Conservation (phyloP, 2,113 vertebrate genomes). For the Aptenodytes forsteri region DNA sequence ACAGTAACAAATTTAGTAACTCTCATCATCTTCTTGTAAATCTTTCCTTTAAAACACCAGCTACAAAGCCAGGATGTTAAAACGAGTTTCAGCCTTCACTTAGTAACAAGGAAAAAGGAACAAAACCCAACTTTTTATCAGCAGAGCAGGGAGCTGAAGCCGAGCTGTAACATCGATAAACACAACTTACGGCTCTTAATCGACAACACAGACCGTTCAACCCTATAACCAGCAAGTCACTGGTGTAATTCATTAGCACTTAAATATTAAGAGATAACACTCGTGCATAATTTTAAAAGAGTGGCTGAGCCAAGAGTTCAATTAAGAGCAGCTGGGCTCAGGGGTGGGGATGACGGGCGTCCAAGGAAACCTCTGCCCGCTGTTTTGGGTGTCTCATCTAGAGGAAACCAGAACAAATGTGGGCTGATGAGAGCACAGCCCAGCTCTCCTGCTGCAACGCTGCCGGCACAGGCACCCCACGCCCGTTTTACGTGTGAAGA, state of each 20-base stretch:
- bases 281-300: neutral
- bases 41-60: neutral
- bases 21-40: neutral
- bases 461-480: neutral
- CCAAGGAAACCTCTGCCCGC: neutral
- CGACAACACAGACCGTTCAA: neutral
- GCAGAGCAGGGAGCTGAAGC: neutral
- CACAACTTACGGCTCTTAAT: neutral
- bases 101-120: neutral
- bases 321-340: neutral
- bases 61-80: neutral
- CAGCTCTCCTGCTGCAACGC: neutral
- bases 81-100: neutral
- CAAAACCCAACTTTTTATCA: neutral
- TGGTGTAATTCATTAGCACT: neutral
- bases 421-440: neutral
- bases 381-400: neutral
- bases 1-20: conserved; percentile 6
- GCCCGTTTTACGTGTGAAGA: neutral
- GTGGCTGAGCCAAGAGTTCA: neutral
- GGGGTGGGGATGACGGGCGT: neutral
- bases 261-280: neutral
- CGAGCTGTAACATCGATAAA: neutral
- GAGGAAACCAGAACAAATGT: neutral
- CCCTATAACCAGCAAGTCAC: neutral